These are phyloP conservation scores for Conus ventricosus DNA, from an alignment of 1,140 invertebrate genomes.

Conservation along the genomic window DNA sequence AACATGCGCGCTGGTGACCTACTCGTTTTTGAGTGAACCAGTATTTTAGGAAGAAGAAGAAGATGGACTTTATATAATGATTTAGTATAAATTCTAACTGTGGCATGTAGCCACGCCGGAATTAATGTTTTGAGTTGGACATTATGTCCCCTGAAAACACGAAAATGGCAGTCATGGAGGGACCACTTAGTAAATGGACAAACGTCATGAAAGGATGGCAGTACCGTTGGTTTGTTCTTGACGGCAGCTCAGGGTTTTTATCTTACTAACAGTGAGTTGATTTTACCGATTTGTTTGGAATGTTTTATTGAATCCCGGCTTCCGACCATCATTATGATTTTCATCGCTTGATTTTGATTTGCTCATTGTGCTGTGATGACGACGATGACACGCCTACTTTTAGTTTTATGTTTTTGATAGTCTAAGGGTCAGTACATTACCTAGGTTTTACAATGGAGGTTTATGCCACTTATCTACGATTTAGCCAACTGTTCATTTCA, in stretches of 20 bases:
- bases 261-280: constrained; percentile 96
- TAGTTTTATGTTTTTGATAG: constrained; percentile 58
- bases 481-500: no score
- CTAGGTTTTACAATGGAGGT: no score
- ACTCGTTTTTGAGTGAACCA: no score
- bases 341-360: no score
- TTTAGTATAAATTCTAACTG: neutral
- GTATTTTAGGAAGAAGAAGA: no score
- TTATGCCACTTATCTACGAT: no score
- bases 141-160: neutral
- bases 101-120: neutral
- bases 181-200: constrained; percentile 99
- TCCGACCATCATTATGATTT: no score
- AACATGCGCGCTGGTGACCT: no score
- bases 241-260: constrained; percentile 94
- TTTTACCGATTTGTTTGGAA: neutral
- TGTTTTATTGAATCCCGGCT: no score
- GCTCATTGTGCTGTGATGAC: no score
- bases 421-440: no score
- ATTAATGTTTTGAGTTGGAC: neutral
- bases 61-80: neutral
- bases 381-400: no score
- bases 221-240: constrained; percentile 98
- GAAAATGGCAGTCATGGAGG: constrained; percentile 84
- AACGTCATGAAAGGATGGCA: constrained; percentile 99